A percentile compares a stretch with the other conserved stretches of the same genome.
Conservation (phyloP, 2,888 invertebrate genomes). For the Ceramica pisi region DNA sequence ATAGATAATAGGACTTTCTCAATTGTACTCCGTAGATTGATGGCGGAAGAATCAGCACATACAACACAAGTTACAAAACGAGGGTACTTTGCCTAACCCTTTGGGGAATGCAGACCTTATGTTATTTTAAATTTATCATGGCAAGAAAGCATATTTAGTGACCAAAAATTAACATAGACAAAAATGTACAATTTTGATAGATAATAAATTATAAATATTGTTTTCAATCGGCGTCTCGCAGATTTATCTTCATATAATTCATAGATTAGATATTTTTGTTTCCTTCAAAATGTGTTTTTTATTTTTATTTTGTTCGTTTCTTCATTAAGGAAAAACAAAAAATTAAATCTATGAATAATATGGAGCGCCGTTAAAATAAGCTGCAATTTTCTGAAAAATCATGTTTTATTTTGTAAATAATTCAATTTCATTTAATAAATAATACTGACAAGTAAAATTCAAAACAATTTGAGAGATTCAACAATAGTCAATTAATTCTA, state of each 20-base stretch:
- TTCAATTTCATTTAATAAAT: slow-evolving; percentile 42
- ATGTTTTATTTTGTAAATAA: slow-evolving; percentile 18
- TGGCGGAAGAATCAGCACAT: no score
- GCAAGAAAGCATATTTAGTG: not conserved
- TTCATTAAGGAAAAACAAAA: not conserved
- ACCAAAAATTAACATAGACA: not conserved
- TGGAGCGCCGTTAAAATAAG: slow-evolving; percentile 8
- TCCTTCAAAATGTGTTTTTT: not conserved
- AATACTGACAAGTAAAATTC: slow-evolving; percentile 54
- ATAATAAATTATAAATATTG: slow-evolving; percentile 18
- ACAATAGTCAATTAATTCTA: slow-evolving; percentile 44
- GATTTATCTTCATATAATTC: slow-evolving; percentile 38
- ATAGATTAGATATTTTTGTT: slow-evolving; percentile 29
- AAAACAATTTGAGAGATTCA: slow-evolving; percentile 55
- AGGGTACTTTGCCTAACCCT: no score
- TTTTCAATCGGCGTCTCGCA: slow-evolving; percentile 31
- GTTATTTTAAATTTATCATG: not conserved
- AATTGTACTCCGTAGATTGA: no score
- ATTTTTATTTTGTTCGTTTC: not conserved
- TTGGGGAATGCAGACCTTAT: no score
- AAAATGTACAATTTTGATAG: slow-evolving; percentile 47
- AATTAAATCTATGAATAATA: slow-evolving; percentile 36
- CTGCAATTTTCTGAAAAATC: slow-evolving; percentile 31
- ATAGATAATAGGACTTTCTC: no score
- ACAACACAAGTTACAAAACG: no score